Evolutionary conservation across 1,140 invertebrate genomes (phyloP).

Genomic region (Ladona fulva): DNA sequence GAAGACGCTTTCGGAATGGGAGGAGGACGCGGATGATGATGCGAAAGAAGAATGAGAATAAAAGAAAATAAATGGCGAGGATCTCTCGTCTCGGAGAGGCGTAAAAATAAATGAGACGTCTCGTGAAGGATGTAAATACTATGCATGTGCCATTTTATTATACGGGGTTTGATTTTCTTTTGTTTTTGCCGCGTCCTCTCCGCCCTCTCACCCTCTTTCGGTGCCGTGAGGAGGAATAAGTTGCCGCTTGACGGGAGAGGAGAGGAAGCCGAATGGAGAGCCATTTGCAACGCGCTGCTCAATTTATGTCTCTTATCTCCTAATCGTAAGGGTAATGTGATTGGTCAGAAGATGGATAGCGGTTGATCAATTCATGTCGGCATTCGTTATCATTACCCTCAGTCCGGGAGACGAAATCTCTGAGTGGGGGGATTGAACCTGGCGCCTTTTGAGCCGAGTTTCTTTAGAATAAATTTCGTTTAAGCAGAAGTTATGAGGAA

Average conservation of each 20-base stretch:
- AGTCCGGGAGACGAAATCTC: no score
- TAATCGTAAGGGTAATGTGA: not conserved
- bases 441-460: no score
- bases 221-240: not conserved
- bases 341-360: not conserved
- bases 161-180: not conserved
- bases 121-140: slow-evolving; percentile 6
- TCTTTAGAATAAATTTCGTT: no score
- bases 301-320: slow-evolving; percentile 7
- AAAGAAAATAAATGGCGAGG: not conserved
- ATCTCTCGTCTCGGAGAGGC: not conserved
- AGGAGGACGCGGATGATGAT: not conserved
- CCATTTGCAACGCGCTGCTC: not conserved
- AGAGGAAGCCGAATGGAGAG: no score
- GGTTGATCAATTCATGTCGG: not conserved
- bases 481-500: no score
- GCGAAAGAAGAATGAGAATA: not conserved
- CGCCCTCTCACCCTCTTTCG: not conserved
- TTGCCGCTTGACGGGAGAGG: not conserved
- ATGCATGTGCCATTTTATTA: not conserved
- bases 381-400: no score
- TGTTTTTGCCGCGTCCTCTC: not conserved
- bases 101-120: slow-evolving; percentile 6
- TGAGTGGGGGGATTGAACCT: no score
- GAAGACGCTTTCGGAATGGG: not conserved